These are phyloP conservation scores for Nomada flava DNA, from an alignment of 2,888 invertebrate genomes.

Conservation along the genomic window DNA sequence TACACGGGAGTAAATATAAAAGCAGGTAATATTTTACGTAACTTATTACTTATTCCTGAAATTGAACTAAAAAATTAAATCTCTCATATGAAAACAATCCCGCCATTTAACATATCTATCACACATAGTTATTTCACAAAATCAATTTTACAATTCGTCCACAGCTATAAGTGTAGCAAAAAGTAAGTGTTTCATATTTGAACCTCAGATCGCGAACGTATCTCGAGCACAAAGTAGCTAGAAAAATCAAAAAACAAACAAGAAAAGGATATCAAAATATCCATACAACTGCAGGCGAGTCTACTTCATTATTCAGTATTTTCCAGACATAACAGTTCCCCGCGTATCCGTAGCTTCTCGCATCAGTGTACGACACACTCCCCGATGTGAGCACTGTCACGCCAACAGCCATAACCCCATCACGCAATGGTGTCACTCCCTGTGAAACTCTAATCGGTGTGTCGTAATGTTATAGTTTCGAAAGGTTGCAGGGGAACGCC, in stretches of 20 bases:
- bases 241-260: neutral
- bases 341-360: slow-evolving; percentile 38
- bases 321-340: slow-evolving; percentile 28
- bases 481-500: slow-evolving; percentile 84
- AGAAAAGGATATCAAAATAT: neutral
- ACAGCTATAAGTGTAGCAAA: no score
- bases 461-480: slow-evolving; percentile 83
- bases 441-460: slow-evolving; percentile 78
- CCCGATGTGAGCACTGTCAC: slow-evolving; percentile 30
- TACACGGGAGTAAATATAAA: no score
- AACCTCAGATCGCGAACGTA: neutral
- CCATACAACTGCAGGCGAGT: neutral
- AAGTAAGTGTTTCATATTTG: no score
- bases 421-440: slow-evolving; percentile 79
- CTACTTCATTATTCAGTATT: slow-evolving; percentile 24
- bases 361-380: slow-evolving; percentile 20
- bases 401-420: slow-evolving; percentile 60
- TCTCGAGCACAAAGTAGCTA: neutral
- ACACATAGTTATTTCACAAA: no score
- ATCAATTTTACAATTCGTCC: no score
- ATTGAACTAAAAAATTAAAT: no score
- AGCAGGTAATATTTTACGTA: no score
- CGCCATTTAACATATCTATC: no score
- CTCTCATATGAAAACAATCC: no score
- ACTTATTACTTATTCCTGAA: no score